phyloP scores from a whole-genome alignment of 2,888 invertebrate species.

The Patella pellucida region DNA sequence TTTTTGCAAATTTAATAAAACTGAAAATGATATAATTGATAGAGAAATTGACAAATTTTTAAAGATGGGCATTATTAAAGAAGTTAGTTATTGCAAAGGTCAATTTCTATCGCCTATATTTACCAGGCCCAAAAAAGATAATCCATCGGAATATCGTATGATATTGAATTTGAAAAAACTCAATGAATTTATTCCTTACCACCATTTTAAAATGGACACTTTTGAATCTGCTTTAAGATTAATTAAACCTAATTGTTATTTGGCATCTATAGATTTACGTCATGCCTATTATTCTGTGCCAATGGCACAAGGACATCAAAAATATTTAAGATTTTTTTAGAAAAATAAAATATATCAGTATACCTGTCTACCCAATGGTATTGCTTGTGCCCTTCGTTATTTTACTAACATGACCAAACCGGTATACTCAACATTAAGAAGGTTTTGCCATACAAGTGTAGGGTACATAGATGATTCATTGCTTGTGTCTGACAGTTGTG shows the following conservation, averaged over 20 bases:
- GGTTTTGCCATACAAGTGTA: not conserved
- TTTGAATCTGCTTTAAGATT: not conserved
- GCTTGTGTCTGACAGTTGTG: not conserved
- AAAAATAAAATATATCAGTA: not conserved
- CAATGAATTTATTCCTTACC: slow-evolving; percentile 15
- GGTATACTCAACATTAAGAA: not conserved
- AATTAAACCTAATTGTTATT: not conserved
- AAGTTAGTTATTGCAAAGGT: not conserved
- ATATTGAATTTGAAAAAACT: slow-evolving; percentile 15
- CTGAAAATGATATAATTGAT: too few species aligned
- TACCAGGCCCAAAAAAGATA: not conserved
- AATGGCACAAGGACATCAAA: slow-evolving; percentile 8
- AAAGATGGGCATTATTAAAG: too few species aligned
- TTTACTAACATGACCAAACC: not conserved
- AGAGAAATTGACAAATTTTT: too few species aligned
- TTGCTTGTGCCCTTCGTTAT: not conserved
- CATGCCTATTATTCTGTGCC: slow-evolving; percentile 26
- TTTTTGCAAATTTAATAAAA: too few species aligned
- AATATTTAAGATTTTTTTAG: not conserved
- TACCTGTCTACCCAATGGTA: not conserved
- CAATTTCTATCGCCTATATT: not conserved
- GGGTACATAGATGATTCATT: not conserved
- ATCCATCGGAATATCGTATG: not conserved
- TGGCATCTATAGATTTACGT: slow-evolving; percentile 17
- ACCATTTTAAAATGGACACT: slow-evolving; percentile 18